Evolutionary conservation across 2,113 vertebrate genomes (phyloP), one percentile per base, ranked within the genome.

Genomic region (Cyanocitta stelleri): DNA sequence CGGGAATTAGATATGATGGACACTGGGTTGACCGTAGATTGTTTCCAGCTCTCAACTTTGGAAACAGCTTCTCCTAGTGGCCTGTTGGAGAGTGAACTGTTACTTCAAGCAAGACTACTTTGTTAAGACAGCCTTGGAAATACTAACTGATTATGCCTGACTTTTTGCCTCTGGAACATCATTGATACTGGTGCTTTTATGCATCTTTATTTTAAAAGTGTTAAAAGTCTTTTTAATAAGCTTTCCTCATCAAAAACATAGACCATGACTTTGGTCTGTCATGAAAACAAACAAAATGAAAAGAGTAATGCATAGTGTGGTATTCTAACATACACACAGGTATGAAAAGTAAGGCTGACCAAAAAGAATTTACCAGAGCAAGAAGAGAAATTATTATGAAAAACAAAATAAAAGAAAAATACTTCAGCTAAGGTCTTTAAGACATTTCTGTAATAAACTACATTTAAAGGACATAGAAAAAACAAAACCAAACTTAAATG

Each of bases 11-110:
- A 21, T 35, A 44, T 3, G 23, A 89, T 66, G 67, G 63, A 54
- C 21, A n/a, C 8, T 41, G 32, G 37, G 7, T 56, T 75, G 69
- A 35, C 29, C 52, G 26, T 23, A 58, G 52, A 44, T 72, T 61
- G 21, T 62, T 93, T 87, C 63, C 29, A 83, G 81, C 10, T 58
- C 41, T 95, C 78, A 79, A 15, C 81, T 94, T 82, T 90, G 82
- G 74, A 93, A 97, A 95, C 63, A 96, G 85, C 89, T 94, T 96
- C 94, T 96, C 89, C 87, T 94, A 93, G 91, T 80, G 89, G 91
- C 67, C 58, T 95, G 58, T 87, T 4, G 6, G 54, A 76, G 58
- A 72, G 26, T 32, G 32, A 89, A 79, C 0, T 66, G 37, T 37
- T 67, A 62, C 39, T 39, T 68, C 39, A 69, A 61, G 41, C 32